Evolutionary conservation across 2,888 invertebrate species (phyloP).

Genomic region (Scaeva pyrastri): DNA sequence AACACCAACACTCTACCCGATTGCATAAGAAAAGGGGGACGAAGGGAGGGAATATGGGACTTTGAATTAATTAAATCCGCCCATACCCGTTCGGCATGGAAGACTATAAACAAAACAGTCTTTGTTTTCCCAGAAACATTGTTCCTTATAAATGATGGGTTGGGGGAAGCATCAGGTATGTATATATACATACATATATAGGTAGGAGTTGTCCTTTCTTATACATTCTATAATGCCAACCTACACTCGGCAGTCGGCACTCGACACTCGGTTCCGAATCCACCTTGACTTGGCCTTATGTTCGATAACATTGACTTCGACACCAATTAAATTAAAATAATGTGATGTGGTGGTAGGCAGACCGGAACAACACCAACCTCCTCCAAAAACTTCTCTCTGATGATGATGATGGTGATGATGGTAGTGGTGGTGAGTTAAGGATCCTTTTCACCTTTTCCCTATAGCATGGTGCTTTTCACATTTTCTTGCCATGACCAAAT

Average conservation of each 20-base stretch:
- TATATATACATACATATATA: not conserved
- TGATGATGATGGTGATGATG: not conserved
- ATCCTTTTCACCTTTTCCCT: constrained; percentile 18
- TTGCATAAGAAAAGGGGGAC: not conserved
- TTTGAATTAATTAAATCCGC: constrained; percentile 73
- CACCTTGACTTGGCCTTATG: constrained; percentile 71
- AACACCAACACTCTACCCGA: too few relatives aligned
- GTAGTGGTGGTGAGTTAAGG: constrained; percentile 11
- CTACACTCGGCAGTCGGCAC: not conserved
- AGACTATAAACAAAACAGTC: constrained; percentile 57
- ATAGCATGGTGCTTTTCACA: not conserved
- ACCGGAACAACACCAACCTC: constrained; percentile 15
- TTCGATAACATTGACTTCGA: constrained; percentile 75
- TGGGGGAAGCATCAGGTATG: not conserved
- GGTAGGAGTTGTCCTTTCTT: constrained; percentile 1
- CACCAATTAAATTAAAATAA: constrained; percentile 76
- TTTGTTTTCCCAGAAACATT: constrained; percentile 62
- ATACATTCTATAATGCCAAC: not conserved
- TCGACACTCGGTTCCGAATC: too few relatives aligned
- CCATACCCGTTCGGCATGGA: constrained; percentile 25
- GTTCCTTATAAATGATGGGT: not conserved
- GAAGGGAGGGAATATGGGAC: constrained; percentile 48
- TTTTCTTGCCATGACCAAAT: constrained; percentile 50
- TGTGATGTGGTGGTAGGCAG: constrained; percentile 61
- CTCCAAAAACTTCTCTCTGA: not conserved